Evolutionary conservation across 2,113 vertebrate species (phyloP).

Genomic region (Scortum barcoo): DNA sequence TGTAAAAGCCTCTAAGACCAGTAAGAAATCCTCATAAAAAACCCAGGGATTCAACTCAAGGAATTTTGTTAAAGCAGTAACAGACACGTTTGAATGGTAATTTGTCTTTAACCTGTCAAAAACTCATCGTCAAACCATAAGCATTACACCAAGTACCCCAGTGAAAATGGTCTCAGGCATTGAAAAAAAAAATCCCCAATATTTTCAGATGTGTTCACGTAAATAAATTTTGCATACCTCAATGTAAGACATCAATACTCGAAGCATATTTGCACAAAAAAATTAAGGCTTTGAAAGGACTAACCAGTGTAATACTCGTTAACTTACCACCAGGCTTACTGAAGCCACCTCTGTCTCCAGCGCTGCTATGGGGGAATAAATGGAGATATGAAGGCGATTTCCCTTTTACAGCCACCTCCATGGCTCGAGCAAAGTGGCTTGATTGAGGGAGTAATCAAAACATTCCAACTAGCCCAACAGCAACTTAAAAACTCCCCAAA

Average conservation of each 20-base stretch:
- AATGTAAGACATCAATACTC: slow-evolving; percentile 73
- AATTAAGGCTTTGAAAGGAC: slow-evolving; percentile 85
- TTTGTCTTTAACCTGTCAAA: slow-evolving; percentile 71
- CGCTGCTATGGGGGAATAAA: slow-evolving; percentile 99
- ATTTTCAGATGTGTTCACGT: slow-evolving; percentile 58
- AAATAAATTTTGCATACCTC: slow-evolving; percentile 75
- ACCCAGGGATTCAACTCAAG: slow-evolving; percentile 59
- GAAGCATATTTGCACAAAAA: slow-evolving; percentile 83
- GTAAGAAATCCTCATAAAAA: slow-evolving; percentile 67
- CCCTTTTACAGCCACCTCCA: slow-evolving; percentile 99
- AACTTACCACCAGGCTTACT: slow-evolving; percentile 99
- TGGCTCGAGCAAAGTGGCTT: slow-evolving; percentile 96
- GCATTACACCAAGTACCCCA: slow-evolving; percentile 73
- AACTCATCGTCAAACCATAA: slow-evolving; percentile 72
- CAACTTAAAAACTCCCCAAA: slow-evolving; percentile 69
- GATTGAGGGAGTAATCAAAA: slow-evolving; percentile 88
- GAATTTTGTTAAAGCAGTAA: slow-evolving; percentile 61
- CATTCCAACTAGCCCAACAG: slow-evolving; percentile 91
- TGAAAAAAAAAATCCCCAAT: slow-evolving; percentile 57
- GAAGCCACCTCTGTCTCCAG: slow-evolving; percentile 99
- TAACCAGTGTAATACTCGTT: slow-evolving; percentile 99
- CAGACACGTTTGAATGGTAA: slow-evolving; percentile 54
- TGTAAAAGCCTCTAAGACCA: slow-evolving; percentile 80
- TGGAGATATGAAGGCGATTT: slow-evolving; percentile 99
- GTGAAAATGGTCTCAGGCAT: slow-evolving; percentile 79